Base-by-base conservation (phyloP, 2,113 vertebrate genomes). In the Seriola rivoliana region DNA sequence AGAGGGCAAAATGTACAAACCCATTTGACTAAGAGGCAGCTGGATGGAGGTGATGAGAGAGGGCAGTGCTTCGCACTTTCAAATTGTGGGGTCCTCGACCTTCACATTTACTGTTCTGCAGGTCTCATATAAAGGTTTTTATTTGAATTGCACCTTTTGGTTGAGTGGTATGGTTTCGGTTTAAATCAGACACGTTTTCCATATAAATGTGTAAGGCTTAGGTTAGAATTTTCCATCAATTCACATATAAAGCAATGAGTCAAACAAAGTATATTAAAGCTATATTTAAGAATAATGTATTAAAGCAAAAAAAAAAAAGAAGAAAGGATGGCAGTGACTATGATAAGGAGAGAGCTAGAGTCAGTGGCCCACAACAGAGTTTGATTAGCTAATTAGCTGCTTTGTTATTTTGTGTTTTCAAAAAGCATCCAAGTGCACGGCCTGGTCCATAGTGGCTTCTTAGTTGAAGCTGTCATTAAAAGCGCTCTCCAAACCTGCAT, bases 361-460 rank as follows among this genome's bases (percentile, higher is more conserved):
- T 78, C 62, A 75, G 5, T 64, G 25, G 69, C 71, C 75, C 68
- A 38, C 40, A 77, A 64, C 67, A 78, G 57, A 46, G 9, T 58
- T 80, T 80, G 52, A 82, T 67, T 48, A 42, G 66, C 46, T 81
- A 58, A 84, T 87, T 71, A 63, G 70, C 76, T 60, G 62, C 65
- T 81, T 76, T 72, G 29, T 84, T 72, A 65, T 71, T 78, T 36
- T 44, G 12, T 68, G 12, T 70, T 75, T 81, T 66, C 57, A 72
- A 74, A 74, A 69, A 17, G 13, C 77, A 72, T 70, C 70, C 67
- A 77, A 58, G 73, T 73, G 54, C 58, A 67, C 3, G 6, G 50
- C 52, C 34, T 36, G 25, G 46, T 13, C 69, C 38, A 8, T 5
- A 44, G 59, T 32, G 71, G 52, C 55, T 44, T 81, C 58, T 66